These are phyloP conservation scores for Apostichopus japonicus DNA, from an alignment of 35 echinoderm and acorn worm species.

Conservation along the genomic window DNA sequence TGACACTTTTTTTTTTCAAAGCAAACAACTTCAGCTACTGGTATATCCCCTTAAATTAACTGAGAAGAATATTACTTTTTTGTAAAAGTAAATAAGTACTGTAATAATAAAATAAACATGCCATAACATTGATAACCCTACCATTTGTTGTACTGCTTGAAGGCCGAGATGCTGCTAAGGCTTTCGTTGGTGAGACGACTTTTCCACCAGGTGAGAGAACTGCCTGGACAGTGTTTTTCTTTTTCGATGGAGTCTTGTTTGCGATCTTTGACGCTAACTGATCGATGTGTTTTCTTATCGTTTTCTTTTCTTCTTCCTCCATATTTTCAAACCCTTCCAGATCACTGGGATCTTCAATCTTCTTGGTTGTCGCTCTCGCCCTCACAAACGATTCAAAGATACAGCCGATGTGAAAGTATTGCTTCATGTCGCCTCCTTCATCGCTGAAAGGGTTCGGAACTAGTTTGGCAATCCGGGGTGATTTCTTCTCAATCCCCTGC, in stretches of 20 bases:
- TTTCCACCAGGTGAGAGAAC: conserved; percentile 55
- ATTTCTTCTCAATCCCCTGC: conserved; percentile 93
- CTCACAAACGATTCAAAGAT: conserved; percentile 90
- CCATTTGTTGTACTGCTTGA: neutral
- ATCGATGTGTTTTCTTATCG: conserved; percentile 82
- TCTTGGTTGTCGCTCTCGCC: conserved; percentile 92
- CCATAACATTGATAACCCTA: neutral
- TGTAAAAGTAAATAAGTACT: too few species aligned
- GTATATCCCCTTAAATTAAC: too few species aligned
- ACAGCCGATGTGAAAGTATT: conserved; percentile 89
- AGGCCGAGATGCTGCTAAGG: neutral
- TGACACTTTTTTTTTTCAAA: too few species aligned
- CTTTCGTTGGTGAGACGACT: conserved; percentile 77
- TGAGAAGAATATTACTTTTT: too few species aligned
- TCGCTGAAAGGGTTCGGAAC: conserved; percentile 92
- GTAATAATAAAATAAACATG: too few species aligned
- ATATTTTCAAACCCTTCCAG: conserved; percentile 86
- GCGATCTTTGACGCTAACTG: conserved; percentile 66
- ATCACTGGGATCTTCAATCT: conserved; percentile 92
- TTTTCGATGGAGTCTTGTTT: conserved; percentile 67
- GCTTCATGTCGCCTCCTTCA: conserved; percentile 92
- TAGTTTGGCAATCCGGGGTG: conserved; percentile 87
- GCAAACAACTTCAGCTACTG: too few species aligned
- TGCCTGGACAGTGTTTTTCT: conserved; percentile 74
- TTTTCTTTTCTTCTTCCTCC: conserved; percentile 93